Base-by-base conservation (phyloP, 2,113 vertebrate species). In the Proteles cristata region DNA sequence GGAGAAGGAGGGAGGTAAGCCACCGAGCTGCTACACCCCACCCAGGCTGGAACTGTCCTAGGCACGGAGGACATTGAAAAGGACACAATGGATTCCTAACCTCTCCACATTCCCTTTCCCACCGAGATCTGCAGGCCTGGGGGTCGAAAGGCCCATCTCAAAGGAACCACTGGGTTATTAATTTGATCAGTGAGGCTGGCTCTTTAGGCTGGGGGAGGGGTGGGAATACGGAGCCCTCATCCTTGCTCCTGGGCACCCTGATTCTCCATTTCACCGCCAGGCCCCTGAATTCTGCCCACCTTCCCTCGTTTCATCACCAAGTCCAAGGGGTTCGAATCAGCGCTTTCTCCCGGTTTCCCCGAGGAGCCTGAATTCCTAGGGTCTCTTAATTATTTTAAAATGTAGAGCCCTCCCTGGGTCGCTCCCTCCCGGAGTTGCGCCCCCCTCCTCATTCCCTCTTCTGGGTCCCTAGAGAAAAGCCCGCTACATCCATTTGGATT, bases 401-500 rank as follows among this genome's bases (percentile, higher is more conserved):
- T 82, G 68, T 45, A 35, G 88, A 82, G n/a, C 86, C 84, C 93
- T 82, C 87, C 80, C 81, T 11, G 33, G 77, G 76, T 58, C 21
- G 58, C 79, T 89, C 94, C 74, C 28, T 63, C 94, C 80, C 11
- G 26, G 90, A 93, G 81, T 53, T 48, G 58, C 31, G 35, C 53
- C 31, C 73, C 76, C 80, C 81, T 19, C 83, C 39, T 33, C 77
- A 4, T 43, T 69, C 92, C 58, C 90, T 84, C 86, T 86, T 83
- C 96, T 69, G 0, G 33, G 91, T 97, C 97, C 77, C 96, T 45
- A 95, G 94, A 98, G 95, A 98, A 97, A 96, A 94, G 88, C 97
- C 97, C 50, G 95, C 95, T 97, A 94, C 95, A 98, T 97, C 87
- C 97, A 97, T 98, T 97, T 97, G 96, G 98, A 98, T 98, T 98